Percentiles rank a stretch among this genome's conserved stretches.
Evolutionary conservation across 37 sponge, comb jelly and placozoan species (phyloP).

Genomic region (Ianthella basta): DNA sequence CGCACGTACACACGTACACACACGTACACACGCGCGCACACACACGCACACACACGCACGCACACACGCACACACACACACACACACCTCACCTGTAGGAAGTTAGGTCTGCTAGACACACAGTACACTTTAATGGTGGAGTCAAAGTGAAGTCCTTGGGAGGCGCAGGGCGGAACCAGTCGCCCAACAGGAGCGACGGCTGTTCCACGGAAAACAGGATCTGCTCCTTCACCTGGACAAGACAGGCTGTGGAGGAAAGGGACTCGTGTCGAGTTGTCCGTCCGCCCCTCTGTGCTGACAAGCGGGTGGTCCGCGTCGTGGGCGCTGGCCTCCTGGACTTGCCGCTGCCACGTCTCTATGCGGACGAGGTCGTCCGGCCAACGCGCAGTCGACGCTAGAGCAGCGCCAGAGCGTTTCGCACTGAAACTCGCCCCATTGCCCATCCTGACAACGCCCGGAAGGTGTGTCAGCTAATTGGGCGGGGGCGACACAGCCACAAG

Average conservation of each 20-base stretch:
- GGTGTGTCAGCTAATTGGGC: too few species aligned
- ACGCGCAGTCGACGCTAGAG: background rate
- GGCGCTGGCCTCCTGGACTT: background rate
- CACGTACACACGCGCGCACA: background rate
- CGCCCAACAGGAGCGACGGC: background rate
- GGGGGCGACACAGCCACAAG: too few species aligned
- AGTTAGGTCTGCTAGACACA: constrained; percentile 9
- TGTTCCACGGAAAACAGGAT: too few species aligned
- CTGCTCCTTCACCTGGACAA: too few species aligned
- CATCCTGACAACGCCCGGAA: too few species aligned
- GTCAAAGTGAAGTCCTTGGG: background rate
- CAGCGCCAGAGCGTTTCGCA: background rate
- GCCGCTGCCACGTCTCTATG: constrained; percentile 4
- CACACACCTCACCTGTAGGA: constrained; percentile 12
- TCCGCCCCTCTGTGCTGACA: too few species aligned
- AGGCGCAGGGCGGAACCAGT: background rate
- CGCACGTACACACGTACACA: background rate
- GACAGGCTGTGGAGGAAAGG: too few species aligned
- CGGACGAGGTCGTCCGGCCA: background rate
- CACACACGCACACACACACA: constrained; percentile 8
- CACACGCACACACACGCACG: background rate
- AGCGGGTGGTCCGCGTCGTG: background rate
- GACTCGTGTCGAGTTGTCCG: too few species aligned
- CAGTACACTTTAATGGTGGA: background rate
- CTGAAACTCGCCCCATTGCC: constrained; percentile 11